A percentile compares a stretch with the other conserved stretches of the same genome.
These are phyloP conservation scores for Pinctada fucata DNA, from an alignment of 2,888 invertebrate genomes.

Conservation along the genomic window DNA sequence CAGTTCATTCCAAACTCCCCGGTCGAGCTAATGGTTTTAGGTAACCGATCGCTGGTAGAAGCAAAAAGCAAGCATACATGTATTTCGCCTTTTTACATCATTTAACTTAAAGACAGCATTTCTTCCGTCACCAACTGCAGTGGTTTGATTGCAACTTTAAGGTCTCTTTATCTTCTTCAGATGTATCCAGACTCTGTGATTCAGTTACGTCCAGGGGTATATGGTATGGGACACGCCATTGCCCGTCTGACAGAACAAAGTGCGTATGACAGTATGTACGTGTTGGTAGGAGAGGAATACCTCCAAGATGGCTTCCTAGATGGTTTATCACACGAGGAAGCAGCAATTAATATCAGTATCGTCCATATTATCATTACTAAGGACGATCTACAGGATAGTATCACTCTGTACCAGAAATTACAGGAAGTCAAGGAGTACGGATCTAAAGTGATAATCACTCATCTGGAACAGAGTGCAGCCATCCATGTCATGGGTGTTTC, in stretches of 20 bases:
- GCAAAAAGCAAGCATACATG: too few species aligned
- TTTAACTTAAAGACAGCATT: too few species aligned
- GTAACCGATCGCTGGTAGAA: too few species aligned
- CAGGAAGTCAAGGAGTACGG: constrained; percentile 46
- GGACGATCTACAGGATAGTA: constrained; percentile 29
- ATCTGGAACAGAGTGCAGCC: constrained; percentile 27
- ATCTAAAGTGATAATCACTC: constrained; percentile 46
- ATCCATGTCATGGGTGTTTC: constrained; percentile 54
- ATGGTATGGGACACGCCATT: constrained; percentile 49
- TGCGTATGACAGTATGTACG: constrained; percentile 50
- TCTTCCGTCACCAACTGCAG: too few species aligned
- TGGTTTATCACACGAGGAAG: constrained; percentile 16
- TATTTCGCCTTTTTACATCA: too few species aligned
- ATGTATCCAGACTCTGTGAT: constrained; percentile 34
- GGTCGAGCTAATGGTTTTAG: too few species aligned
- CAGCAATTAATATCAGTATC: constrained; percentile 10
- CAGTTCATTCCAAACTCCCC: too few species aligned
- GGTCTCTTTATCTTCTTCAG: constrained; percentile 27
- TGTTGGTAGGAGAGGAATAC: constrained; percentile 53
- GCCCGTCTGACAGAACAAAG: constrained; percentile 51
- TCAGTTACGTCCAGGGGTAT: constrained; percentile 34
- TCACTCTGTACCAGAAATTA: constrained; percentile 33
- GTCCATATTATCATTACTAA: constrained; percentile 24
- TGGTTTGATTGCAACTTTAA: background rate
- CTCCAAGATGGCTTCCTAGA: constrained; percentile 57